These are phyloP conservation scores for Crypturellus undulatus DNA, from an alignment of 2,113 vertebrate species.

Conservation along the genomic window DNA sequence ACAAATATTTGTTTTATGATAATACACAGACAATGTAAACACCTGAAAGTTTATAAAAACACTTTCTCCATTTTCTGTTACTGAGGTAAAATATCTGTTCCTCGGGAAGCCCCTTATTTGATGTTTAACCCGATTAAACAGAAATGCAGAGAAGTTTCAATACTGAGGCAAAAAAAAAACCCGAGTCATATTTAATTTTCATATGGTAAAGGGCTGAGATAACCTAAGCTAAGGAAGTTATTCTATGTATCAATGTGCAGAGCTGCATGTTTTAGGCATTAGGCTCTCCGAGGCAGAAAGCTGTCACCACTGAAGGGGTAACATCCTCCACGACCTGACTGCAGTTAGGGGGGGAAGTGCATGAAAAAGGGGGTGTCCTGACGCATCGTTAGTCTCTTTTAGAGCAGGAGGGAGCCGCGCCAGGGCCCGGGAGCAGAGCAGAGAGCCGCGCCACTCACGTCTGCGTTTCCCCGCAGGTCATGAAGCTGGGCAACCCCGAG, in stretches of 20 bases:
- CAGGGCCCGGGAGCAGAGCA: background rate
- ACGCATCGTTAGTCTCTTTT: background rate
- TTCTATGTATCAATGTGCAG: background rate
- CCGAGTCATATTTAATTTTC: background rate
- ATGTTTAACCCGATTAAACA: constrained; percentile 18
- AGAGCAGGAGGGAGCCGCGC: background rate
- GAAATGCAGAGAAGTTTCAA: constrained; percentile 5
- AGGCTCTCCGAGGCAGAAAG: background rate
- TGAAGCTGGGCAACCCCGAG: constrained; percentile 83
- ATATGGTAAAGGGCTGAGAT: background rate
- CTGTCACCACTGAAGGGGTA: background rate
- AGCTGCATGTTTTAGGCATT: background rate
- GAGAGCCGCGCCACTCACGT: background rate
- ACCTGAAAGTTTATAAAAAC: constrained; percentile 59
- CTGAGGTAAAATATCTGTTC: constrained; percentile 47
- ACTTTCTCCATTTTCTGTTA: constrained; percentile 38
- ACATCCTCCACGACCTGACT: background rate
- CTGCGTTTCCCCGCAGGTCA: constrained; percentile 80
- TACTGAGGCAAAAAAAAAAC: background rate
- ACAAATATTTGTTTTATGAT: constrained; percentile 68
- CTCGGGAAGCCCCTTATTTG: constrained; percentile 7
- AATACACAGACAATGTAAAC: constrained; percentile 66
- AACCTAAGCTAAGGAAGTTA: background rate
- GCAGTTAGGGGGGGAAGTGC: background rate
- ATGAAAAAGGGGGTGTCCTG: background rate